Evolutionary conservation across 2,113 vertebrate species (phyloP).

Genomic region (Casuarius casuarius): DNA sequence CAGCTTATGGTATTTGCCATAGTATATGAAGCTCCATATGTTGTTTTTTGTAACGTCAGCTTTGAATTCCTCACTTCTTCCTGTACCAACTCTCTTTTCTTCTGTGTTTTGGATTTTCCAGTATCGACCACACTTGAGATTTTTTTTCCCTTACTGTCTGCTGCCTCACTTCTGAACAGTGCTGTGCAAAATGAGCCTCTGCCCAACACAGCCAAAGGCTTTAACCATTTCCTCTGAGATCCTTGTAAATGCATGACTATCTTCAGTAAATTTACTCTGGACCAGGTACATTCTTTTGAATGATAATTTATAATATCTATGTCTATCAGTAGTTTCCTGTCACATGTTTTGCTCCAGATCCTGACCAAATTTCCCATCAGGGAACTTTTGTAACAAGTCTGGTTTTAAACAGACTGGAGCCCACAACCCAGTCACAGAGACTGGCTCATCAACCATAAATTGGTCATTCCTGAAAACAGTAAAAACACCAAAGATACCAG

Average conservation of each 20-base stretch:
- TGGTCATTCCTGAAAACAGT: background rate
- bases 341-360: background rate
- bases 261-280: background rate
- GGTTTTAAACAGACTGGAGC: background rate
- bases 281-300: background rate
- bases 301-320: background rate
- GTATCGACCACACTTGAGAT: conserved; percentile 24
- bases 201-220: background rate
- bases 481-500: background rate
- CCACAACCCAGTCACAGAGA: background rate
- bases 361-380: background rate
- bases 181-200: background rate
- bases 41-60: background rate
- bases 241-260: background rate
- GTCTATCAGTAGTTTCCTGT: background rate
- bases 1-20: conserved; percentile 12
- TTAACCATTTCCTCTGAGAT: background rate
- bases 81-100: conserved; percentile 12
- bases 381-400: background rate
- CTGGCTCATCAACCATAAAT: background rate
- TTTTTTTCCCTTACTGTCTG: background rate
- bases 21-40: conserved; percentile 52
- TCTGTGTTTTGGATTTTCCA: conserved; percentile 41
- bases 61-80: conserved; percentile 30
- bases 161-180: background rate